phyloP scores from a whole-genome alignment of 2,113 vertebrate species.

The Pleuronectes platessa region DNA sequence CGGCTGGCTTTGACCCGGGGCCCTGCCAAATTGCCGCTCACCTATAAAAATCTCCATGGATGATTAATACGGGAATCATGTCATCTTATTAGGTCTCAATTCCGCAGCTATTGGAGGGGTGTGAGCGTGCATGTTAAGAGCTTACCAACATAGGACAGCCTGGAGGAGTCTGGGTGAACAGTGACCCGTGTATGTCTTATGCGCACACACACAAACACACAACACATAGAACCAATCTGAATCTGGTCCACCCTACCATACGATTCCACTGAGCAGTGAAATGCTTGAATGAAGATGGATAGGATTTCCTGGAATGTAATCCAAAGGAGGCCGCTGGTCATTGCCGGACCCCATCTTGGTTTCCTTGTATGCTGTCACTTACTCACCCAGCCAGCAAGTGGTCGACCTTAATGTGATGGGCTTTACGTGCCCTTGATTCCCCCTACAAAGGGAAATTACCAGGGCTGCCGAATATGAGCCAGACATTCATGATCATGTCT shows the following conservation, averaged over 20 bases:
- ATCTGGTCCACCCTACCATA: slow-evolving; percentile 57
- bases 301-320: slow-evolving; percentile 75
- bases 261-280: slow-evolving; percentile 69
- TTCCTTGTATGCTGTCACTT: slow-evolving; percentile 67
- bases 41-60: slow-evolving; percentile 67
- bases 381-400: slow-evolving; percentile 48
- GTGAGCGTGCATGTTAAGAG: slow-evolving; percentile 57
- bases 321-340: slow-evolving; percentile 66
- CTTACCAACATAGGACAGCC: slow-evolving; percentile 21
- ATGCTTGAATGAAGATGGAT: slow-evolving; percentile 79
- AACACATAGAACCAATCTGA: slow-evolving; percentile 67
- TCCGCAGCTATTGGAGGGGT: slow-evolving; percentile 32
- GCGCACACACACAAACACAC: slow-evolving; percentile 43
- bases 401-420: slow-evolving; percentile 65
- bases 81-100: slow-evolving; percentile 57
- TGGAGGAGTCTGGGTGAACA: slow-evolving; percentile 11
- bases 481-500: slow-evolving; percentile 69
- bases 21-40: slow-evolving; percentile 40
- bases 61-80: slow-evolving; percentile 69
- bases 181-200: slow-evolving; percentile 43
- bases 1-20: slow-evolving; percentile 54
- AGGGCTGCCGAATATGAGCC: slow-evolving; percentile 63
- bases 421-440: slow-evolving; percentile 75
- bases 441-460: slow-evolving; percentile 75
- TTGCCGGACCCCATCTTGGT: slow-evolving; percentile 71